Evolutionary conservation across 1,140 invertebrate species (phyloP).

Genomic region (Euura saliciscinereae): DNA sequence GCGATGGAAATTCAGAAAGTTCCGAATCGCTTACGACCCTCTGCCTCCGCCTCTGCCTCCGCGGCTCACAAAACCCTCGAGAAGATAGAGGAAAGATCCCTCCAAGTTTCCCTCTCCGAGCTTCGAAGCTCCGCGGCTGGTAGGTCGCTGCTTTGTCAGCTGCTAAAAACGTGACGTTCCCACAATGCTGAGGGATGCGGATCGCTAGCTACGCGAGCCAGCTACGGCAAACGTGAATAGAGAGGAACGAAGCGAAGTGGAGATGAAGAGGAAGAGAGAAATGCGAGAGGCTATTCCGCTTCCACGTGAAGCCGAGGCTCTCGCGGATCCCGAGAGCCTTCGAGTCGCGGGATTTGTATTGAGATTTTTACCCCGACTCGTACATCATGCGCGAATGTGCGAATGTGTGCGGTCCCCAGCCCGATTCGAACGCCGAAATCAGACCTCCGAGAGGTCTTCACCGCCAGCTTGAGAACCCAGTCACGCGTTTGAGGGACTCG

Average conservation of each 20-base stretch:
- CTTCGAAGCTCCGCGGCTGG: too few species aligned
- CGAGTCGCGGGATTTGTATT: neutral
- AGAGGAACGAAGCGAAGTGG: neutral
- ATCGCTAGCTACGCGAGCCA: neutral
- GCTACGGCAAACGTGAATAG: neutral
- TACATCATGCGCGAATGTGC: too few species aligned
- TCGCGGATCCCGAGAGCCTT: neutral
- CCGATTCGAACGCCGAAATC: neutral
- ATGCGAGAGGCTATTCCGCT: too few species aligned
- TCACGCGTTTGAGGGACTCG: neutral
- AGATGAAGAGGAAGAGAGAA: neutral
- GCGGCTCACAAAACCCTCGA: neutral
- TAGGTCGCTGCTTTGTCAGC: neutral
- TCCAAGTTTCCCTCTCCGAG: too few species aligned
- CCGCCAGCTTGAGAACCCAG: neutral
- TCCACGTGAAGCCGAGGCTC: neutral
- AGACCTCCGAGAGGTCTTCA: neutral
- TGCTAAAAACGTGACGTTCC: constrained; percentile 5
- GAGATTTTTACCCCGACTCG: neutral
- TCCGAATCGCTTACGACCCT: too few species aligned
- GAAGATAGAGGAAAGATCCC: neutral
- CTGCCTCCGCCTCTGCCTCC: too few species aligned
- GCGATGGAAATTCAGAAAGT: too few species aligned
- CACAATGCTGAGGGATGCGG: neutral
- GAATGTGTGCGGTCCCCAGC: too few species aligned